Percentiles rank a stretch among this genome's conserved stretches.
Evolutionary conservation across 2,113 vertebrate species (phyloP).

Genomic region (Sebastes schlegelii): DNA sequence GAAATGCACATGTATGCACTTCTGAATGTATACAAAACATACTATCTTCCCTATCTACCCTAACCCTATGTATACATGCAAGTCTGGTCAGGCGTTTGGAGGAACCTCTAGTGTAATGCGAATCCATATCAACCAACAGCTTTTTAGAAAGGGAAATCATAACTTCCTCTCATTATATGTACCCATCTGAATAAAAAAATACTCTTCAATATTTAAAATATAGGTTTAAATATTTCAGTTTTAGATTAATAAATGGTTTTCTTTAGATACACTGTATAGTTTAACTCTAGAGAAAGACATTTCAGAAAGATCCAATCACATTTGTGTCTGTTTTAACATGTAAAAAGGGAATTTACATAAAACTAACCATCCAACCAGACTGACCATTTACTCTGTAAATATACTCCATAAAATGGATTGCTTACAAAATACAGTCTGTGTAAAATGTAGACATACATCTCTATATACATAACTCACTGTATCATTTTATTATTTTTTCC

Average conservation of each 20-base stretch:
- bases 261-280: not conserved
- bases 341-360: not conserved
- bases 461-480: conserved; percentile 50
- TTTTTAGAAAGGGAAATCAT: not conserved
- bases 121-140: not conserved
- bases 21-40: conserved; percentile 68
- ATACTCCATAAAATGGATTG: conserved; percentile 8
- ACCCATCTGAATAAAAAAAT: not conserved
- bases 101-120: not conserved
- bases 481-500: conserved; percentile 62
- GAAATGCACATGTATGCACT: conserved; percentile 43
- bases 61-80: not conserved
- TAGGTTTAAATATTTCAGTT: not conserved
- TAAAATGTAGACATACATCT: conserved; percentile 37
- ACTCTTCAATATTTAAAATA: not conserved
- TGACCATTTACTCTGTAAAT: conserved; percentile 37
- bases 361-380: conserved; percentile 16
- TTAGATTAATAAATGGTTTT: not conserved
- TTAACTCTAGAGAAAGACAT: not conserved
- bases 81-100: not conserved
- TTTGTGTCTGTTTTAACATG: conserved; percentile 8
- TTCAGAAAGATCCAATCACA: not conserved
- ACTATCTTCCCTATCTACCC: not conserved
- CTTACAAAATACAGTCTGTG: conserved; percentile 29
- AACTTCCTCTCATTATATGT: not conserved